These are phyloP conservation scores for Drosophila ezoana DNA, from an alignment of 2,888 invertebrate genomes.

Conservation along the genomic window DNA sequence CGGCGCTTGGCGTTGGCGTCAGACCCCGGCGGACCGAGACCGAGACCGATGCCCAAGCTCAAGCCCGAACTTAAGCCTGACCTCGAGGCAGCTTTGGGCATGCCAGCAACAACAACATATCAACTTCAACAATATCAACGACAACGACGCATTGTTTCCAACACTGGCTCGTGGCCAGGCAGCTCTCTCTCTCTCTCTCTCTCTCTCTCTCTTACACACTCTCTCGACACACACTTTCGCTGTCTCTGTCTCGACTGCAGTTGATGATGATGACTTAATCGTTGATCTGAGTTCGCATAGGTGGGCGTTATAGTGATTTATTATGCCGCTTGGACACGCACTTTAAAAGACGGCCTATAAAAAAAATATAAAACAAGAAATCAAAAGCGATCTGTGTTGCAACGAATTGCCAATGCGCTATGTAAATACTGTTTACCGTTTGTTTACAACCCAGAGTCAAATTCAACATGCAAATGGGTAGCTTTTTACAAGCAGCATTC, in stretches of 20 bases:
- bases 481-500: background rate
- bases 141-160: conserved; percentile 65
- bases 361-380: conserved; percentile 15
- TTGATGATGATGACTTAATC: conserved; percentile 73
- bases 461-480: background rate
- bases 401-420: conserved; percentile 32
- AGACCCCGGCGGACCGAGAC: conserved; percentile 13
- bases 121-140: conserved; percentile 30
- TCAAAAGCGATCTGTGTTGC: conserved; percentile 2
- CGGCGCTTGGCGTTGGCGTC: conserved; percentile 33
- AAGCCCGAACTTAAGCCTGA: conserved; percentile 48
- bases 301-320: conserved; percentile 73
- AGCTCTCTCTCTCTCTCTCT: background rate
- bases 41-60: conserved; percentile 7
- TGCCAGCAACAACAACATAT: conserved; percentile 33
- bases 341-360: conserved; percentile 54
- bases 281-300: conserved; percentile 58
- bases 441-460: background rate
- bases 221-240: conserved; percentile 7
- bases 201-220: conserved; percentile 1
- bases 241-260: conserved; percentile 31
- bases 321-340: conserved; percentile 70
- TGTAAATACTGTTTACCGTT: too few species aligned
- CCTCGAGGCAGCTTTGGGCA: conserved; percentile 58
- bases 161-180: conserved; percentile 42